Evolutionary conservation across 2,888 invertebrate genomes (phyloP), one percentile per base, ranked within the genome.

Genomic region (Rhaphigaster nebulosa): DNA sequence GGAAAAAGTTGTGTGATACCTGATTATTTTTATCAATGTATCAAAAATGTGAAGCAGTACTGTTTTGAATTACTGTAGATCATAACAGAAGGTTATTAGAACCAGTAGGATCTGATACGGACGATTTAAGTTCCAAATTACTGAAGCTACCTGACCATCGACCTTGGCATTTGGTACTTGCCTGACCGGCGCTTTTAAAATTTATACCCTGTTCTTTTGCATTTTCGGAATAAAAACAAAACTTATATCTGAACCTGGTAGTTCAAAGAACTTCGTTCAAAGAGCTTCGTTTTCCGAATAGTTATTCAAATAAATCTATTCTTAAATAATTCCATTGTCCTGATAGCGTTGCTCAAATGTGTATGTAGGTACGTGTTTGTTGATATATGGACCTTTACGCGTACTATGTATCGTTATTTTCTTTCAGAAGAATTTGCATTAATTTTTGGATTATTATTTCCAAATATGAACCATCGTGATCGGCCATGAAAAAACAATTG

Each of bases 81-180:
- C 10, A 45, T 45, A 45, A 26, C 26, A 26, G 18, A 52, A 56
- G 13, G 15, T 54, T n/a, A 1, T 70, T n/a, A 70, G 4, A 76
- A 38, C 5, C 3, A 20, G 34, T 18, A 34, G 76, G 23, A 38
- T 34, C 38, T 6, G 38, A n/a, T 12, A 4, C n/a, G 76, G 38
- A 38, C 8, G 38, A 34, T 8, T 20, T 38, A 45, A 15, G 84
- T 45, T 84, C 45, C 41, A 50, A 84, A 84, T 45, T 23, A 13
- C 5, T 13, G 26, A 41, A 13, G 4, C n/a, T n/a, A 26, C 6
- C 38, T 26, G n/a, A 80, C 41, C 8, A 18, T 18, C 45, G 45
- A 2, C 84, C 84, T 84, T 84, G 84, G n/a, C 84, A 84, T 84
- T 84, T 84, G 45, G 45, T 84, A n/a, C 84, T 45, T 26, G 84